Conservation (phyloP, 1,140 invertebrate genomes). For the Diachasma alloeum region DNA sequence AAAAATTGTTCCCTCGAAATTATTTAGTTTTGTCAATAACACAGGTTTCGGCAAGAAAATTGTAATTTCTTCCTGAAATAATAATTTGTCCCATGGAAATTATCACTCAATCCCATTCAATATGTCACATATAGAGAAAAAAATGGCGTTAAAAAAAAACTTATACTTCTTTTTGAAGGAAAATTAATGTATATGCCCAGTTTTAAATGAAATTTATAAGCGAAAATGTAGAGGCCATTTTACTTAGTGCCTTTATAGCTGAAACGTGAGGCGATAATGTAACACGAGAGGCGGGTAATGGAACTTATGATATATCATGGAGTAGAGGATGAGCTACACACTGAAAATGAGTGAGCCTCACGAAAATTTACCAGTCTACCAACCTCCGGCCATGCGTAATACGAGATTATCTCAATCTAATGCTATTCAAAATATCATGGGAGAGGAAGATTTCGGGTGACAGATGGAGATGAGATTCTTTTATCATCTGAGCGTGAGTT, state of each 20-base stretch:
- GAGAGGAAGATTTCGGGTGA: background rate
- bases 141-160: background rate
- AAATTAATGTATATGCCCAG: background rate
- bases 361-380: slow-evolving; percentile 20
- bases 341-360: background rate
- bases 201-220: slow-evolving; percentile 21
- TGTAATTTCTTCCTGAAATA: no score
- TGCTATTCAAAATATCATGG: background rate
- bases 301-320: slow-evolving; percentile 53
- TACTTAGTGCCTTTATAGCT: slow-evolving; percentile 46
- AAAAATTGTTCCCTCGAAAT: no score
- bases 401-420: background rate
- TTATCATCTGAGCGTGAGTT: background rate
- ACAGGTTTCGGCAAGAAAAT: no score
- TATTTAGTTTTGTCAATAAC: no score
- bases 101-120: no score
- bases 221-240: slow-evolving; percentile 39
- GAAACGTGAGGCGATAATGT: slow-evolving; percentile 50
- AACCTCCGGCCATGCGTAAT: background rate
- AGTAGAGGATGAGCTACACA: slow-evolving; percentile 3
- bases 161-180: background rate
- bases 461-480: background rate
- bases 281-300: slow-evolving; percentile 44
- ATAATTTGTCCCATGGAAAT: no score
- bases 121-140: background rate